Percentiles rank a stretch among this genome's conserved stretches.
phyloP scores from a whole-genome alignment of 2,113 vertebrate species.

The Thamnaconus septentrionalis region DNA sequence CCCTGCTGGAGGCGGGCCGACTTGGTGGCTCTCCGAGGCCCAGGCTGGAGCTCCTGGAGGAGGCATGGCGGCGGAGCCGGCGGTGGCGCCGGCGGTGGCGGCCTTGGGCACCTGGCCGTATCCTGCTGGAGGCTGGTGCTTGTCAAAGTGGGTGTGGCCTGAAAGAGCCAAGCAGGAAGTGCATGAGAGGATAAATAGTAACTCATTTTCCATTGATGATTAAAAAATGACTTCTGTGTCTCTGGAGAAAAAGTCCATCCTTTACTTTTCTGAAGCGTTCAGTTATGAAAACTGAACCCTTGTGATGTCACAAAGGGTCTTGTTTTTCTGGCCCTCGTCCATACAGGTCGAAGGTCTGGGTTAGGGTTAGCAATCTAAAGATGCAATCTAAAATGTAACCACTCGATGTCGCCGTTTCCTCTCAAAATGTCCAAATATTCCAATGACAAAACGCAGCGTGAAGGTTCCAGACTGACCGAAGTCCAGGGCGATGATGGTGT shows the following conservation, averaged over 20 bases:
- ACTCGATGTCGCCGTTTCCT: too few species aligned
- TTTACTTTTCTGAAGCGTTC: too few species aligned
- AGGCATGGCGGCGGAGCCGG: conserved; percentile 67
- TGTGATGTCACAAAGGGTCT: too few species aligned
- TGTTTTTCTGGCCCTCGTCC: too few species aligned
- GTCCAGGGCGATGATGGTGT: conserved; percentile 88
- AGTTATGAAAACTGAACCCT: too few species aligned
- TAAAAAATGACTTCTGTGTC: too few species aligned
- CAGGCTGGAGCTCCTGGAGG: conserved; percentile 76
- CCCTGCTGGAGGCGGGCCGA: conserved; percentile 5
- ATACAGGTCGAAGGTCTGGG: too few species aligned
- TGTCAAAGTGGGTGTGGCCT: conserved; percentile 83
- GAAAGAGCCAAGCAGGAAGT: not conserved
- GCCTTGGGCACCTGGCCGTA: conserved; percentile 61
- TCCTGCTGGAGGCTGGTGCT: conserved; percentile 73
- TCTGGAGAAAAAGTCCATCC: too few species aligned
- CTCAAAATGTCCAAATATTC: not conserved
- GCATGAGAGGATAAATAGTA: not conserved
- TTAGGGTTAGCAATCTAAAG: too few species aligned
- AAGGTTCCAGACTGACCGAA: conserved; percentile 79
- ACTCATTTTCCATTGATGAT: too few species aligned
- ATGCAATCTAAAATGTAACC: too few species aligned
- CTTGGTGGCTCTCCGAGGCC: conserved; percentile 76
- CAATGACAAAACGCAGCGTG: not conserved
- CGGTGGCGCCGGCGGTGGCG: conserved; percentile 56